A percentile compares a stretch with the other conserved stretches of the same genome.
Evolutionary conservation across 2,888 invertebrate species (phyloP).

Genomic region (Dione vanillae): DNA sequence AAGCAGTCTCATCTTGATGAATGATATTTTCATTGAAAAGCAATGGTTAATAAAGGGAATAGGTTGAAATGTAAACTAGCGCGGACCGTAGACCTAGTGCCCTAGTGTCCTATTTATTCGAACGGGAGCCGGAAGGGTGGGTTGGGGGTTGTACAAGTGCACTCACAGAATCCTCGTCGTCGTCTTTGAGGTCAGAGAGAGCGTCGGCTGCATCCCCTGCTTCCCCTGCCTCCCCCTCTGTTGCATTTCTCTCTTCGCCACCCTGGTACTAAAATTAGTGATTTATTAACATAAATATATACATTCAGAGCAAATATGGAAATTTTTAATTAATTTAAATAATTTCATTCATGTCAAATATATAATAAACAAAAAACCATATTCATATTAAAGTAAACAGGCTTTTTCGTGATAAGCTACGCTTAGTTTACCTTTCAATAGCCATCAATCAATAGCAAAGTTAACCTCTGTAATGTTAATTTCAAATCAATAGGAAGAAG

Average conservation of each 20-base stretch:
- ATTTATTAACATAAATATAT: conserved; percentile 19
- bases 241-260: conserved; percentile 66
- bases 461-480: conserved; percentile 15
- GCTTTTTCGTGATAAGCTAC: conserved; percentile 36
- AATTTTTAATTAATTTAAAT: too few species aligned
- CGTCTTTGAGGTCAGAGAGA: conserved; percentile 81
- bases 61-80: conserved; percentile 54
- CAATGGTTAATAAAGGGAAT: conserved; percentile 45
- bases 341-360: neutral
- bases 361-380: neutral
- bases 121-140: conserved; percentile 49
- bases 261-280: conserved; percentile 63
- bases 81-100: conserved; percentile 64
- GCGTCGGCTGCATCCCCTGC: conserved; percentile 69
- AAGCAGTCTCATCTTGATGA: conserved; percentile 47
- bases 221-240: conserved; percentile 63
- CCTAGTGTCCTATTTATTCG: conserved; percentile 74
- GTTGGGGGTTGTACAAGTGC: conserved; percentile 57
- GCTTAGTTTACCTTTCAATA: conserved; percentile 27
- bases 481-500: conserved; percentile 16
- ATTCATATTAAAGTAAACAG: neutral
- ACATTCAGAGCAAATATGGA: neutral
- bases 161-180: conserved; percentile 89
- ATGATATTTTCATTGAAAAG: conserved; percentile 44
- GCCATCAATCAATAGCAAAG: conserved; percentile 31